Percentiles rank a stretch among this genome's conserved stretches.
Conservation (phyloP, 2,888 invertebrate species). For the Rambutsinella grinnellia region DNA sequence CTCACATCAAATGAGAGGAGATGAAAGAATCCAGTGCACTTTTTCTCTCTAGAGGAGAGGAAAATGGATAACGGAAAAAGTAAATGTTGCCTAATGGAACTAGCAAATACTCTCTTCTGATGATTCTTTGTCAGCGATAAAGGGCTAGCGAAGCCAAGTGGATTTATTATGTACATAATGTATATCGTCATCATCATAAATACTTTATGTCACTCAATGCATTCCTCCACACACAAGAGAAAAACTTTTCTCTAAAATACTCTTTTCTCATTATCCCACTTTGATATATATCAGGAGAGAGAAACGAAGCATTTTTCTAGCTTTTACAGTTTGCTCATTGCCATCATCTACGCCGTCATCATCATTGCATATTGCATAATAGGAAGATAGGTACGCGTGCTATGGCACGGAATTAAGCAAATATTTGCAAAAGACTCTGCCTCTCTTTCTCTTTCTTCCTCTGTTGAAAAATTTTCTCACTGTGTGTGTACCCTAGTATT, state of each 20-base stretch:
- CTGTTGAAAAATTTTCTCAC: slow-evolving; percentile 38
- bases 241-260: no score
- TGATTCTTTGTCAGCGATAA: slow-evolving; percentile 31
- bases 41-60: slow-evolving; percentile 3
- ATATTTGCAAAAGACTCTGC: slow-evolving; percentile 43
- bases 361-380: slow-evolving; percentile 44
- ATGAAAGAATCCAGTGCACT: slow-evolving; percentile 23
- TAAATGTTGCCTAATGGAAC: slow-evolving; percentile 49
- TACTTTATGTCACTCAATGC: slow-evolving; percentile 42
- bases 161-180: slow-evolving; percentile 45
- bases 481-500: slow-evolving; percentile 1
- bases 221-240: no score
- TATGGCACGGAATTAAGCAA: slow-evolving; percentile 51
- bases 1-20: slow-evolving; percentile 21
- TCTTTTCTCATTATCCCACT: no score
- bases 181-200: slow-evolving; percentile 40
- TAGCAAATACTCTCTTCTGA: slow-evolving; percentile 30
- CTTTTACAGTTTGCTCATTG: slow-evolving; percentile 32
- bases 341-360: slow-evolving; percentile 23
- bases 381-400: slow-evolving; percentile 36
- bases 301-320: no score
- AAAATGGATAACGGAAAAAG: slow-evolving; percentile 49
- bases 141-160: slow-evolving; percentile 33
- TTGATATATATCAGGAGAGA: no score
- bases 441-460: slow-evolving; percentile 26